Evolutionary conservation across 2,888 invertebrate species (phyloP).

Genomic region (Lacanobia oleracea): DNA sequence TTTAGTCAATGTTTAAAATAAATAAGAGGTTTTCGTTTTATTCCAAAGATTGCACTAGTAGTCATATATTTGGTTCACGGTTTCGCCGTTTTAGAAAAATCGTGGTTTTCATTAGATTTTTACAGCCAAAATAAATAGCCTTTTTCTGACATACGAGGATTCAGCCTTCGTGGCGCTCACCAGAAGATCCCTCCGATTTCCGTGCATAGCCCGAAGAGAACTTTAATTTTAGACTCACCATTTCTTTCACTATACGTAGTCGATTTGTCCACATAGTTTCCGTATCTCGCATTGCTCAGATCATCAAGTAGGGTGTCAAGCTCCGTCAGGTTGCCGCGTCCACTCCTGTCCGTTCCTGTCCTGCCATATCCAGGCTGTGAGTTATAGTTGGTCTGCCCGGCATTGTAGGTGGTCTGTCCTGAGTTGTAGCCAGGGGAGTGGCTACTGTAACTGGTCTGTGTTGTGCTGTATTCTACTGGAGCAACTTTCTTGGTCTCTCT

Average conservation of each 20-base stretch:
- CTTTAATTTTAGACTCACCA: conserved; percentile 73
- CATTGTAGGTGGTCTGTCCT: conserved; percentile 44
- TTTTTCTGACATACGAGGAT: too few relatives aligned
- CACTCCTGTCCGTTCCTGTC: conserved; percentile 74
- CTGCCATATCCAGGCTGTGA: conserved; percentile 79
- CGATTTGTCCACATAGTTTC: conserved; percentile 83
- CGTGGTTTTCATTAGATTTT: too few relatives aligned
- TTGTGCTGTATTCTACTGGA: conserved; percentile 83
- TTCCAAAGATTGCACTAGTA: too few relatives aligned
- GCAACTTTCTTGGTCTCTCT: conserved; percentile 68
- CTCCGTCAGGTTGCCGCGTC: conserved; percentile 95
- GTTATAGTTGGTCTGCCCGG: conserved; percentile 37
- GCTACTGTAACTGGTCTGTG: conserved; percentile 70
- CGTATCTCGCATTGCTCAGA: conserved; percentile 94
- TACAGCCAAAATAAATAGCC: too few relatives aligned
- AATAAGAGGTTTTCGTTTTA: too few relatives aligned
- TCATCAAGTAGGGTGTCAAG: conserved; percentile 97
- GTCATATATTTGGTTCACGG: too few relatives aligned
- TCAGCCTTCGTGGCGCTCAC: too few relatives aligned
- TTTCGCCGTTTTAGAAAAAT: too few relatives aligned
- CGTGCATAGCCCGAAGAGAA: too few relatives aligned
- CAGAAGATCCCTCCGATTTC: too few relatives aligned
- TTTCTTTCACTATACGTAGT: conserved; percentile 77
- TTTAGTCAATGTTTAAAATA: too few relatives aligned
- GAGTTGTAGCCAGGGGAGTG: conserved; percentile 72